phyloP scores from a whole-genome alignment of 1,140 invertebrate species.

The Drosophila obscura region DNA sequence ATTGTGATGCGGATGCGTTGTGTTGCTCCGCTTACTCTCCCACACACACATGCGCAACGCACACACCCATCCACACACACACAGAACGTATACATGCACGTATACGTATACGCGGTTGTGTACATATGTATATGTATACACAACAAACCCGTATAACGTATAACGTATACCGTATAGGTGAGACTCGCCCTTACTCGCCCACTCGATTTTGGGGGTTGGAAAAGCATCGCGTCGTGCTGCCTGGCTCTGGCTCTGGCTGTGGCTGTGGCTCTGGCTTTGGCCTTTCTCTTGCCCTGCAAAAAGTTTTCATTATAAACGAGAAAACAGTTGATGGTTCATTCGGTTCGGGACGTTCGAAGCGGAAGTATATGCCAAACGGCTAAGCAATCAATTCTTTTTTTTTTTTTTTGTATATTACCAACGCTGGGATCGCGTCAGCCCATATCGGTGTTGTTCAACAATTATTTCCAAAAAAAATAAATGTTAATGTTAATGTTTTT shows the following conservation, averaged over 20 bases:
- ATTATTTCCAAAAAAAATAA: not conserved
- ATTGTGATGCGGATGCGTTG: constrained; percentile 37
- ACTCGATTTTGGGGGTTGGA: constrained; percentile 69
- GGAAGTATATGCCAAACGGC: constrained; percentile 68
- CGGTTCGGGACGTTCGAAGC: constrained; percentile 80
- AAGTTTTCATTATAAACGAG: constrained; percentile 82
- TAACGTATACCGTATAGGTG: constrained; percentile 14
- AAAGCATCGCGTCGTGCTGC: constrained; percentile 47
- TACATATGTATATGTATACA: constrained; percentile 10
- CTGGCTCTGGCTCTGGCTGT: constrained; percentile 27
- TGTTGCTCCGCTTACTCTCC: constrained; percentile 3
- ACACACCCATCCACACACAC: constrained; percentile 5
- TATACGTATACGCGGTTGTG: constrained; percentile 12
- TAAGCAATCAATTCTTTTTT: constrained; percentile 15
- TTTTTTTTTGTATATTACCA: constrained; percentile 8
- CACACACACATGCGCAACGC: constrained; percentile 21
- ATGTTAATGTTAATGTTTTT: not conserved
- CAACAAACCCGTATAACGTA: constrained; percentile 30
- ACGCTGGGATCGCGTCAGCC: constrained; percentile 7
- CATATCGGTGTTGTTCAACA: not conserved
- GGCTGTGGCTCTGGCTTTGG: constrained; percentile 23
- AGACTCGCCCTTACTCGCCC: constrained; percentile 55
- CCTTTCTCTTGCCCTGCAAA: constrained; percentile 56
- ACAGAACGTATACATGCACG: constrained; percentile 4
- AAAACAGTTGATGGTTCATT: constrained; percentile 80